Evolutionary conservation across 1,140 invertebrate genomes (phyloP), one percentile per base, ranked within the genome.

Genomic region (Chironomus striatipennis): DNA sequence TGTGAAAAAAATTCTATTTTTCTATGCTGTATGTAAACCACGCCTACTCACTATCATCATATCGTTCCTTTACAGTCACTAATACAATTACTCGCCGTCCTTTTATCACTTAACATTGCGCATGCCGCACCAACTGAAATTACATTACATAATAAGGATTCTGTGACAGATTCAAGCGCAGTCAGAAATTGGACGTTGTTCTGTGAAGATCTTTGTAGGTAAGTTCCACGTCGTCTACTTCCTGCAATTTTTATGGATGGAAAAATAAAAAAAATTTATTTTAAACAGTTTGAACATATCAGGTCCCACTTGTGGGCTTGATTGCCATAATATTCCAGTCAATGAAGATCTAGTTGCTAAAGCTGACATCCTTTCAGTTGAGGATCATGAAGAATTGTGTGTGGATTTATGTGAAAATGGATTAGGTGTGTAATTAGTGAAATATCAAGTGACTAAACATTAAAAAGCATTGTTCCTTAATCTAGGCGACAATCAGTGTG

Each of bases 131-230:
- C 65, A 20, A 15, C 18, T 18, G 18, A 18, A 70, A 21, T 21
- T 70, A 9, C n/a, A 20, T 21, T 70, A 70, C 65, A 70, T 70
- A 70, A 70, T 17, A 10, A 20, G 9, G 65, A 70, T 20, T 70
- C 21, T 12, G 9, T 15, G 43, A 64, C 12, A 64, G 43, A 24
- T 65, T 47, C 43, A 4, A 81, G 81, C 75, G 81, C 79, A 82
- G 81, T 82, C 79, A 78, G 80, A 78, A 79, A 82, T 81, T 82
- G 81, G 81, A 81, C 79, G 80, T 81, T 80, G 81, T 79, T 82
- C 78, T 82, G 81, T 78, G 77, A 80, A 81, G 79, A 82, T 79
- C 81, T 82, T 79, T 82, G 81, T 80, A 81, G 81, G 81, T 82
- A 80, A 81, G 81, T 82, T 74, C 5, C 10, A 7, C 17, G 8